phyloP scores from a whole-genome alignment of 2,888 invertebrate genomes.

The Metallyticus violacea region DNA sequence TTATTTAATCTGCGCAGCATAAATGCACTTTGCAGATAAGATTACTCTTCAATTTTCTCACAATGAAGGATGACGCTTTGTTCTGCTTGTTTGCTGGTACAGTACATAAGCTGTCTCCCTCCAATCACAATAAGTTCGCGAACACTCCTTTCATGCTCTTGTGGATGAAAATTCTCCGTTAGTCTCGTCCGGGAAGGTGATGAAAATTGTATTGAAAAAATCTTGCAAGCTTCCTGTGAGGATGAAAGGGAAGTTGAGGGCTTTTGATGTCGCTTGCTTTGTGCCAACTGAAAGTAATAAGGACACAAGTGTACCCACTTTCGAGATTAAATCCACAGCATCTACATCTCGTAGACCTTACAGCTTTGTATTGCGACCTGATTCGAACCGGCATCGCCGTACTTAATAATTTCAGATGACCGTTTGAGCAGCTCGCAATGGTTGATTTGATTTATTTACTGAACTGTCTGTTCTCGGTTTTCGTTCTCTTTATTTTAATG shows the following conservation, averaged over 20 bases:
- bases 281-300: not conserved
- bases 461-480: too few species aligned
- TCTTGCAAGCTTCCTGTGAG: not conserved
- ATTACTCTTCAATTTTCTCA: not conserved
- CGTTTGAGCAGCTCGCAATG: too few species aligned
- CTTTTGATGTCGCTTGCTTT: not conserved
- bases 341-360: not conserved
- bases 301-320: not conserved
- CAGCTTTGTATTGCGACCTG: not conserved
- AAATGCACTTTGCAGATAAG: not conserved
- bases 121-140: not conserved
- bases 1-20: too few species aligned
- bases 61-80: not conserved
- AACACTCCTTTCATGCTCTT: not conserved
- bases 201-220: not conserved
- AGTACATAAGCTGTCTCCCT: not conserved
- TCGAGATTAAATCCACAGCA: not conserved
- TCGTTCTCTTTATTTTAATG: too few species aligned
- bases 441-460: too few species aligned
- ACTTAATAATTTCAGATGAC: too few species aligned
- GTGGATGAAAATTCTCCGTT: not conserved
- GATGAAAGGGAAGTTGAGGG: not conserved
- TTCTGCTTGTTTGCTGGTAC: not conserved
- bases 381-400: too few species aligned
- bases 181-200: not conserved